Evolutionary conservation across 2,888 invertebrate species (phyloP).

Genomic region (Electrophaes corylata): DNA sequence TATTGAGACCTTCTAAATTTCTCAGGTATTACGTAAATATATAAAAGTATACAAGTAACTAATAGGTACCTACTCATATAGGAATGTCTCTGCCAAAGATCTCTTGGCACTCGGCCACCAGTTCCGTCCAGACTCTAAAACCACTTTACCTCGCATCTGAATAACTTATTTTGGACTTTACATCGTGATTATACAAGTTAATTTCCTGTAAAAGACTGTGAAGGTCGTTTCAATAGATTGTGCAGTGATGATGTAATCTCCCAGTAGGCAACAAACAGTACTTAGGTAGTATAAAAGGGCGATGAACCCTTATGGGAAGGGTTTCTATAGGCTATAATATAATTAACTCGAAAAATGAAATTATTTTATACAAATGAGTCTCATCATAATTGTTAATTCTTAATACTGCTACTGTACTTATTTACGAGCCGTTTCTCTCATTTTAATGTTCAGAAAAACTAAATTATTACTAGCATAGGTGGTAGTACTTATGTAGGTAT

Average conservation of each 20-base stretch:
- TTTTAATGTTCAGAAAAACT: too few relatives aligned
- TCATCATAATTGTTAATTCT: too few relatives aligned
- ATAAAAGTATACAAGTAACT: background rate
- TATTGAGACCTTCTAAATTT: too few relatives aligned
- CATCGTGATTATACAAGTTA: conserved; percentile 16
- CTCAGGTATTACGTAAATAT: too few relatives aligned
- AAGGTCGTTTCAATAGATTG: conserved; percentile 43
- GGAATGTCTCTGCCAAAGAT: conserved; percentile 16
- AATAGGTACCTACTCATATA: background rate
- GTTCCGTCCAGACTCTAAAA: conserved; percentile 42
- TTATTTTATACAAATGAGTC: too few relatives aligned
- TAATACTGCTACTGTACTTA: too few relatives aligned
- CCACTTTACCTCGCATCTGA: background rate
- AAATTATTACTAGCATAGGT: too few relatives aligned
- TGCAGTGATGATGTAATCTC: conserved; percentile 50
- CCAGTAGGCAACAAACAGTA: conserved; percentile 30
- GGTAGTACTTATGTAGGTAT: too few relatives aligned
- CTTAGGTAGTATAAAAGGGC: conserved; percentile 9
- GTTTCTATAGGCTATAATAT: too few relatives aligned
- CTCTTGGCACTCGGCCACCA: conserved; percentile 53
- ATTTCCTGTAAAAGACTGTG: conserved; percentile 31
- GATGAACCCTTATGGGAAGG: conserved; percentile 29
- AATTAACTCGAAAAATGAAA: too few relatives aligned
- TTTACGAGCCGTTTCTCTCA: too few relatives aligned
- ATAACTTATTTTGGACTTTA: conserved; percentile 45